Evolutionary conservation across 2,888 invertebrate genomes (phyloP), one percentile per base, ranked within the genome.

Genomic region (Apotomis betuletana): DNA sequence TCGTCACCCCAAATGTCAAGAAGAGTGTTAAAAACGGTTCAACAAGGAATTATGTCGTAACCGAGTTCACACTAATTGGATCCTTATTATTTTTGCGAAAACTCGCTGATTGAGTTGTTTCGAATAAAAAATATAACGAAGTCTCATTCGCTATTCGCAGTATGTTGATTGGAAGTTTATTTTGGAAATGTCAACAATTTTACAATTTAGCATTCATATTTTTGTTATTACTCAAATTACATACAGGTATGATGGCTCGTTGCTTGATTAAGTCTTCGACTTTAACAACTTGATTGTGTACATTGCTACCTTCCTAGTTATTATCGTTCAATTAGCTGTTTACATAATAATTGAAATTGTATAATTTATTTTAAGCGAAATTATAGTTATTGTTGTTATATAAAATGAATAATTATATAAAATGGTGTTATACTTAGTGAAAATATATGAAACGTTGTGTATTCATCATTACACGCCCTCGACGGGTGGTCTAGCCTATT

Each of bases 1-100:
- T 27, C 27, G 27, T 27, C 27, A 27, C 27, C 27, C 27, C 27
- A 27, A 41, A 41, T 3, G 41, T 41, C 41, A 41, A 49, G 49
- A 49, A 49, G 3, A 49, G 27, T 49, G 9, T 49, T 49, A 79
- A 78, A 80, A 81, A 81, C 59, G 5, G 76, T 79, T 80, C 78
- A 59, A 41, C 6, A 82, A 79, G 75, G 8, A 49, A 49, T 9
- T 4, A 78, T 76, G 71, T 65, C 57, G 75, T 74, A 62, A 54
- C 59, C 75, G 67, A 83, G 83, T 82, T 84, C 81, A 79, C 77
- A 79, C 81, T 86, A 85, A 88, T 87, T 87, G 87, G 79, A 64
- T 69, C 70, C 76, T 79, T 83, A 83, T 83, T 81, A 77, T 79
- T 79, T 62, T 68, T 51, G 36, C 67, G 13, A 64, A 60, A 70